Percentiles rank a stretch among this genome's conserved stretches.
phyloP scores from a whole-genome alignment of 2,888 invertebrate genomes.

The Cryptus armator region DNA sequence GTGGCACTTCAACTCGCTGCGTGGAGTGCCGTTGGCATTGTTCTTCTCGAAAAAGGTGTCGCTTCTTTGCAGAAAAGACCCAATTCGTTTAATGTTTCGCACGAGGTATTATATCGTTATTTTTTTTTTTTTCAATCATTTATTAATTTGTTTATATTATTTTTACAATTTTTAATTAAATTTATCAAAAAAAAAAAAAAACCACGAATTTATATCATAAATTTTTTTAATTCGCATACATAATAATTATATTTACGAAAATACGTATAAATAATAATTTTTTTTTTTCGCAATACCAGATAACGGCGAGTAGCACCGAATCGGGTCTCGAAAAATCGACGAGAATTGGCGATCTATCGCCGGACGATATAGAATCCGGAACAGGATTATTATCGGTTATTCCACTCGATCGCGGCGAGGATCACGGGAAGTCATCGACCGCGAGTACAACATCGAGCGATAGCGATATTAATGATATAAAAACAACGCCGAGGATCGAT shows the following conservation, averaged over 20 bases:
- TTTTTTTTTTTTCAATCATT: too few species aligned
- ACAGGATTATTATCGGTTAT: conserved; percentile 41
- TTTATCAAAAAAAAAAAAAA: too few species aligned
- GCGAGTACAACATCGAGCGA: background rate
- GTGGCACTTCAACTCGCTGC: conserved; percentile 78
- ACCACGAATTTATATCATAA: too few species aligned
- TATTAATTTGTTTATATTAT: background rate
- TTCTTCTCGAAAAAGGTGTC: conserved; percentile 79
- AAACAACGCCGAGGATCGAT: background rate
- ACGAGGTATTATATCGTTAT: conserved; percentile 2
- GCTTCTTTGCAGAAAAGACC: conserved; percentile 71
- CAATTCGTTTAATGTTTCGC: conserved; percentile 53
- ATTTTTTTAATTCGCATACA: too few species aligned
- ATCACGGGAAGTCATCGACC: too few species aligned
- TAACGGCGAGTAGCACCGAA: too few species aligned
- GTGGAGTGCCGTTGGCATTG: conserved; percentile 79
- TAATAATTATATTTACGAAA: too few species aligned
- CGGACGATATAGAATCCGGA: background rate
- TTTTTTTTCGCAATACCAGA: too few species aligned
- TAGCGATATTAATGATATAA: background rate
- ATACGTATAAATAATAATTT: too few species aligned
- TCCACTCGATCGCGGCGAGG: conserved; percentile 15
- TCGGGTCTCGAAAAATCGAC: background rate
- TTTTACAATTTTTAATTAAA: background rate
- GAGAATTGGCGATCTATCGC: background rate